Percentiles rank a stretch among this genome's conserved stretches.
Evolutionary conservation across 1,140 invertebrate species (phyloP).

Genomic region (Andrena cerasifolii): DNA sequence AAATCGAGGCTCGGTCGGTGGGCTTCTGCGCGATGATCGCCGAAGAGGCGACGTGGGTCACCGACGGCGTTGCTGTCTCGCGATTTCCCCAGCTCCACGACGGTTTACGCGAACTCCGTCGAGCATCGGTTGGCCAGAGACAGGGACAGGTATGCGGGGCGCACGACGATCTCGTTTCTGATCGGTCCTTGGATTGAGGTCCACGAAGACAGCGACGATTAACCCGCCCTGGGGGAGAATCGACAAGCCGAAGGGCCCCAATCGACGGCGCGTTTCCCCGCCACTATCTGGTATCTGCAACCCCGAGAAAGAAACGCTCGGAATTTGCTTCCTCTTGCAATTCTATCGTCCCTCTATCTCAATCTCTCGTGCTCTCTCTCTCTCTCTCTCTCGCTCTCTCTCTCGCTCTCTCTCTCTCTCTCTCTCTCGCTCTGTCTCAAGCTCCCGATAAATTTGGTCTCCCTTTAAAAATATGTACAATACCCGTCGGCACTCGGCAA

Average conservation of each 20-base stretch:
- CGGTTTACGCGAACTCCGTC: neutral
- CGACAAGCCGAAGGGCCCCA: no score
- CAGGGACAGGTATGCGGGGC: neutral
- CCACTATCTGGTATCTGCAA: no score
- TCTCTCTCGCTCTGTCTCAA: neutral
- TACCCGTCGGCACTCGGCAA: conserved; percentile 51
- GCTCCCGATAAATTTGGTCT: conserved; percentile 55
- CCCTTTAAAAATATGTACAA: conserved; percentile 66
- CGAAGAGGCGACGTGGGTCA: no score
- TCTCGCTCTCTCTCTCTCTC: neutral
- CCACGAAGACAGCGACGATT: neutral
- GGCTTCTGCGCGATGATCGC: no score
- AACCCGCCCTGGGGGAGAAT: no score
- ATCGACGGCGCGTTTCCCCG: neutral
- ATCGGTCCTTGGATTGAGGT: neutral
- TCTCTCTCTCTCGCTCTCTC: neutral
- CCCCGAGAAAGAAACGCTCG: conserved; percentile 40
- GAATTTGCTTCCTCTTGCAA: neutral
- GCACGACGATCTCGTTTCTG: neutral
- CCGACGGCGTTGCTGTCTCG: neutral
- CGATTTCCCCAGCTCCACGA: neutral
- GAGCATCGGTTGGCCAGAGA: neutral
- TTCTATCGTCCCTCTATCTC: no score
- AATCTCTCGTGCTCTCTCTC: neutral
- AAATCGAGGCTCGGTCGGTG: no score